These are phyloP conservation scores for Centrocercus urophasianus DNA, from an alignment of 2,113 vertebrate genomes.

Conservation along the genomic window DNA sequence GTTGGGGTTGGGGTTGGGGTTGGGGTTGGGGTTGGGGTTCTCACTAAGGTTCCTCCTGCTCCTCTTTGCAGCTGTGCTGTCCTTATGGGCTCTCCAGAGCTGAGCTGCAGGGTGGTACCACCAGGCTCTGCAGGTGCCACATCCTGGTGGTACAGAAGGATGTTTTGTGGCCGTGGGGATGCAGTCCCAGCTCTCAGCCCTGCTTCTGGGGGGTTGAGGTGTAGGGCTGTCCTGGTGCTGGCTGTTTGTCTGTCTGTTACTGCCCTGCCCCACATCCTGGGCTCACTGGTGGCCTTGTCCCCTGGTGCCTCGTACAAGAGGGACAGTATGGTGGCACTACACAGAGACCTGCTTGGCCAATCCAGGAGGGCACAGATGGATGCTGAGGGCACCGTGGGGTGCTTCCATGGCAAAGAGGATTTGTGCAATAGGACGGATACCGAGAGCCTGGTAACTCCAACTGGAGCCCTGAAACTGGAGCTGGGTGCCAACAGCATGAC, in stretches of 20 bases:
- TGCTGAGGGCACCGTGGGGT: fast-evolving
- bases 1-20: not conserved
- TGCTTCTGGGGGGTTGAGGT: fast-evolving
- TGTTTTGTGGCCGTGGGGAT: fast-evolving
- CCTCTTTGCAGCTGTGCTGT: not conserved
- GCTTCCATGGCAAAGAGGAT: fast-evolving
- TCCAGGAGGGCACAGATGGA: fast-evolving
- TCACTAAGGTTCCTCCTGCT: not conserved
- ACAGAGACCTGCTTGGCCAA: fast-evolving
- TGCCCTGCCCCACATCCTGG: fast-evolving
- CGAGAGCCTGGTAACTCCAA: fast-evolving
- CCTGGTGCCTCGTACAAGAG: fast-evolving
- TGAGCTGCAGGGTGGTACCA: not conserved
- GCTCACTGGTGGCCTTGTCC: not conserved
- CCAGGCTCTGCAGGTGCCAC: fast-evolving
- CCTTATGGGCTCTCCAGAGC: not conserved
- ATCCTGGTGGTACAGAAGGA: fast-evolving
- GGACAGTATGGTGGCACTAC: fast-evolving
- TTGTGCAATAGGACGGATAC: fast-evolving
- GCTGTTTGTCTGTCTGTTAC: fast-evolving
- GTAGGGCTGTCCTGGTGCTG: not conserved
- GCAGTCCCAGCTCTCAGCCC: fast-evolving
- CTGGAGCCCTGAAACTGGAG: fast-evolving
- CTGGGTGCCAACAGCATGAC: fast-evolving
- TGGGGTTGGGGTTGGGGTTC: not conserved